phyloP scores from a whole-genome alignment of 2,113 vertebrate genomes.

The Coreoperca whiteheadi region DNA sequence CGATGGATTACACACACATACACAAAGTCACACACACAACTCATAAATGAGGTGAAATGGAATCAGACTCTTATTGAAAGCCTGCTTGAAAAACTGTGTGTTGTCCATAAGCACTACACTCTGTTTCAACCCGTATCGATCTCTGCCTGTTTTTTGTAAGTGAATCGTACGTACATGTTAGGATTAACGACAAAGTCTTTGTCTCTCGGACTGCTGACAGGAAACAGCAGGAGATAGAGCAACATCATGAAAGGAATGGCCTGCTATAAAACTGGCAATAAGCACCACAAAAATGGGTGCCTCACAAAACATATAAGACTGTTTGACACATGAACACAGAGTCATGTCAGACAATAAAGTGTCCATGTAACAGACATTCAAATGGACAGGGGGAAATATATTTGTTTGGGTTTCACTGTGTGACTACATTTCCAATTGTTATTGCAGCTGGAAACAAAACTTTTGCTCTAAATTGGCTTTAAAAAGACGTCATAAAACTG shows the following conservation, averaged over 20 bases:
- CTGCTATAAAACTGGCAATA: constrained; percentile 62
- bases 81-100: constrained; percentile 61
- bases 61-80: constrained; percentile 72
- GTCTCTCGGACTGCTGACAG: constrained; percentile 51
- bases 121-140: constrained; percentile 82
- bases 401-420: constrained; percentile 68
- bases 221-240: constrained; percentile 66
- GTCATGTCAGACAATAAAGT: constrained; percentile 51
- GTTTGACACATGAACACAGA: constrained; percentile 56
- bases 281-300: constrained; percentile 32
- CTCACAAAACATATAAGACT: constrained; percentile 57
- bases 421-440: constrained; percentile 62
- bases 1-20: constrained; percentile 68
- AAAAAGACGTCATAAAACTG: constrained; percentile 76
- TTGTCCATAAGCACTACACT: constrained; percentile 58
- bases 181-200: constrained; percentile 59
- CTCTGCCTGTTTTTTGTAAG: constrained; percentile 71
- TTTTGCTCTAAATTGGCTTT: constrained; percentile 77
- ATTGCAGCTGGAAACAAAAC: constrained; percentile 77
- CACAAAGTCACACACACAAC: constrained; percentile 24
- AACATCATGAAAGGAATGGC: constrained; percentile 56
- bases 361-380: constrained; percentile 46
- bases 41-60: constrained; percentile 74
- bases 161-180: constrained; percentile 46
- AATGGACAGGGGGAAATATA: constrained; percentile 47